A percentile compares a stretch with the other conserved stretches of the same genome.
Conservation (phyloP, 1,140 invertebrate genomes). For the Gryllus bimaculatus region DNA sequence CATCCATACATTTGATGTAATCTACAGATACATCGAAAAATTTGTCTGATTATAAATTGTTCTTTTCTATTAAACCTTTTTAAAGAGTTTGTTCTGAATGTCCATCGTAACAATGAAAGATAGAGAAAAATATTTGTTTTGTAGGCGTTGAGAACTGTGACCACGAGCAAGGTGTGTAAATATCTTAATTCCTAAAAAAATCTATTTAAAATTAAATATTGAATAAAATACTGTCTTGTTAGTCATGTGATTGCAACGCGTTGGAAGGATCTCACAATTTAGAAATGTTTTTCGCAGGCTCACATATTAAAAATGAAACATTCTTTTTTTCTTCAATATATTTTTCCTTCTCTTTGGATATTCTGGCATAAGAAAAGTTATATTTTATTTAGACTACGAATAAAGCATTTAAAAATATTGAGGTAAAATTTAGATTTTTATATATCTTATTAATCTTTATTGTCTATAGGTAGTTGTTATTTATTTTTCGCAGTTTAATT, state of each 20-base stretch:
- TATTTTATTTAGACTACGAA: too few relatives aligned
- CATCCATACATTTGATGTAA: not conserved
- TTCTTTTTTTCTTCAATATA: too few relatives aligned
- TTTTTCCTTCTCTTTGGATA: too few relatives aligned
- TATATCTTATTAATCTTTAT: too few relatives aligned
- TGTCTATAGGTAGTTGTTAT: too few relatives aligned
- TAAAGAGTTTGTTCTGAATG: not conserved
- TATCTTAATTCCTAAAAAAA: not conserved
- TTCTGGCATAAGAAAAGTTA: too few relatives aligned
- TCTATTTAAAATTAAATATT: not conserved
- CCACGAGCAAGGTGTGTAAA: too few relatives aligned
- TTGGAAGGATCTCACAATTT: not conserved
- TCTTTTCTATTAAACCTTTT: not conserved
- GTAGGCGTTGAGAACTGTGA: too few relatives aligned
- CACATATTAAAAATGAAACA: not conserved
- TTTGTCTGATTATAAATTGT: not conserved
- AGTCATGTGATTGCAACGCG: not conserved
- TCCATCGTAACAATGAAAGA: not conserved
- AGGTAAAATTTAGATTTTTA: too few relatives aligned
- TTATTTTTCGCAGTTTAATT: too few relatives aligned
- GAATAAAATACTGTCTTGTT: not conserved
- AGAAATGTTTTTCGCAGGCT: not conserved
- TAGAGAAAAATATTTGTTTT: not conserved
- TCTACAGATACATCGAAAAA: not conserved
- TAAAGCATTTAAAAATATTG: too few relatives aligned